phyloP scores from a whole-genome alignment of 2,113 vertebrate species.

The Rallus limicola region DNA sequence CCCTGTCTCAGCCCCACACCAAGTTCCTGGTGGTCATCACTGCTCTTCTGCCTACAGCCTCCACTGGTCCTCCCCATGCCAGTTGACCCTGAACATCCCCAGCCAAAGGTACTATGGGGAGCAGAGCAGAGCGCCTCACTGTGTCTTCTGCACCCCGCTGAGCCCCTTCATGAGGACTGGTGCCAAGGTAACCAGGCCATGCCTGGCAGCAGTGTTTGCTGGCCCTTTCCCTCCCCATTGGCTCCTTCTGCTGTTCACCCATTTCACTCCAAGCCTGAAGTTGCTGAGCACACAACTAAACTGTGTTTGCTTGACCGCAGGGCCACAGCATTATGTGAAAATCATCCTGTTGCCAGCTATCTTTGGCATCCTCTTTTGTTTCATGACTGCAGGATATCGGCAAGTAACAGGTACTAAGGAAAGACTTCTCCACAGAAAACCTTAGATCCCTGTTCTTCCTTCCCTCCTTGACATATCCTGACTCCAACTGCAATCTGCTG shows the following conservation, averaged over 20 bases:
- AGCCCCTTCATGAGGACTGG: background rate
- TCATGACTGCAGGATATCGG: background rate
- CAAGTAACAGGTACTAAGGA: background rate
- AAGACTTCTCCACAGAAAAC: background rate
- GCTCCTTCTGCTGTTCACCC: background rate
- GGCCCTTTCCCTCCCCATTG: background rate
- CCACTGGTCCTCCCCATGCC: background rate
- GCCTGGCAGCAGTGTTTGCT: background rate
- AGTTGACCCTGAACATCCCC: background rate
- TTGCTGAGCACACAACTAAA: background rate
- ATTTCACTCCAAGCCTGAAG: background rate
- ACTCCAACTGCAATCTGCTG: background rate
- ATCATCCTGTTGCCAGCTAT: background rate
- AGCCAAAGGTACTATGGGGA: background rate
- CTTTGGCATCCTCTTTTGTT: background rate
- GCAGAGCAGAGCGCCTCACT: background rate
- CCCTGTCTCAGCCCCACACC: slow-evolving; percentile 8
- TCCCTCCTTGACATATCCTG: background rate
- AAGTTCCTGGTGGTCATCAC: background rate
- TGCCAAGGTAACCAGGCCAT: background rate
- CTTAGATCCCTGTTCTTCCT: background rate
- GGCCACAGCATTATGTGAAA: background rate
- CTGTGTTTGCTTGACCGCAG: background rate
- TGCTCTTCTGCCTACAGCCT: background rate
- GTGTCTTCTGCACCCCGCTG: background rate